Evolutionary conservation across 2,113 vertebrate species (phyloP).

Genomic region (Phaetusa simplex): DNA sequence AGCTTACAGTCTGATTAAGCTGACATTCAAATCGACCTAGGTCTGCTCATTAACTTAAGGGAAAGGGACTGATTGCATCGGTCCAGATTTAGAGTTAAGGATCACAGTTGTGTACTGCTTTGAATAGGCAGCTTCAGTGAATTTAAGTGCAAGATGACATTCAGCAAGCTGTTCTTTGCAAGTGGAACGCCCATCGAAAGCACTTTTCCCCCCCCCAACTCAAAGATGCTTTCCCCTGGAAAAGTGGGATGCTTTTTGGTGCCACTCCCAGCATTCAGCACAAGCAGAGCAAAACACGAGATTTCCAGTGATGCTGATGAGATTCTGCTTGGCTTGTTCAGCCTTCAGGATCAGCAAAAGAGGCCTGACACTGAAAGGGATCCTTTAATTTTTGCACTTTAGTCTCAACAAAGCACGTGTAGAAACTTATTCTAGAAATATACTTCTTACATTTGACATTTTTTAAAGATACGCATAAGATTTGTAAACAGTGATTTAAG

Average conservation of each 20-base stretch:
- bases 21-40: not conserved
- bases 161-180: constrained; percentile 33
- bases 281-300: not conserved
- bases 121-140: not conserved
- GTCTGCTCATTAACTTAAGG: constrained; percentile 10
- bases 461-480: not conserved
- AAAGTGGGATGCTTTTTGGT: not conserved
- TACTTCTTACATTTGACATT: fast-evolving
- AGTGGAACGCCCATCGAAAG: not conserved
- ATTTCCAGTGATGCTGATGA: not conserved
- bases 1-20: constrained; percentile 20
- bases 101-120: not conserved
- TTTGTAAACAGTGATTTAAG: not conserved
- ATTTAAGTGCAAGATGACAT: not conserved
- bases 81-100: constrained; percentile 8
- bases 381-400: not conserved
- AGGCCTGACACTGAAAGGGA: not conserved
- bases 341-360: not conserved
- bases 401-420: not conserved
- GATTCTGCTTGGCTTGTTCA: not conserved
- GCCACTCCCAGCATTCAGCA: not conserved
- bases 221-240: not conserved
- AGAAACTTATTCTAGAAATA: not conserved
- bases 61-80: not conserved
- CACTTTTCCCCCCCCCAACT: not conserved